Base-by-base conservation (phyloP, 2,113 vertebrate genomes). In the Chiloscyllium plagiosum region DNA sequence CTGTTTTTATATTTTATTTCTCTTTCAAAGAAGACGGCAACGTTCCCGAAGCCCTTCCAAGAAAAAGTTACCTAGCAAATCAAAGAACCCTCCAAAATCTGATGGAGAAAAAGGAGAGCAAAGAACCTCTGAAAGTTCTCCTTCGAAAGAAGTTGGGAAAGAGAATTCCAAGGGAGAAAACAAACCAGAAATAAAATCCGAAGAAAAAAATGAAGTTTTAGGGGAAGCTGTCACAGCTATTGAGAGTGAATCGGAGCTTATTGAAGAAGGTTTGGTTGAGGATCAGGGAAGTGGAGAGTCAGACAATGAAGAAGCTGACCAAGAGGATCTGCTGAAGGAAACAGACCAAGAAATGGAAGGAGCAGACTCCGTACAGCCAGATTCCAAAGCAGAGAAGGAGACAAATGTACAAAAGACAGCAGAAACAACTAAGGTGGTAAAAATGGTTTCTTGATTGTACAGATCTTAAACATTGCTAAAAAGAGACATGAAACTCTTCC, bases 51-150 rank as follows among this genome's bases (percentile, higher is more conserved):
- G 94, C 52, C 94, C 94, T 52, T 42, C 56, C 47, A 95, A 95
- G 94, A 95, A 95, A 33, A 95, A 95, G 52, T 13, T 52, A 33
- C 68, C 69, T 33, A 72, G 94, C 94, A 95, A 95, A 72, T 72
- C 94, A 29, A 95, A 50, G 94, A 95, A 5, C 69, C 26, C 3
- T 70, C 94, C 94, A 29, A 95, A 95, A 72, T 69, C n/a, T 94
- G 93, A 95, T 95, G 94, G 94, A 29, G 94, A 95, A 72, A 95
- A 95, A 33, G 94, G 68, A 95, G 94, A 95, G 47, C 94, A 95
- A 47, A 33, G 1, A 95, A 76, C 69, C 68, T 95, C 94, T 52
- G 94, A 95, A 52, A 52, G 47, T 70, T 95, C 69, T 2, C 94
- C 94, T 95, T 95, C 94, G 52, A 95, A 72, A 50, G 94, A 50